Evolutionary conservation across 2,113 vertebrate genomes (phyloP).

Genomic region (Laticauda colubrina): DNA sequence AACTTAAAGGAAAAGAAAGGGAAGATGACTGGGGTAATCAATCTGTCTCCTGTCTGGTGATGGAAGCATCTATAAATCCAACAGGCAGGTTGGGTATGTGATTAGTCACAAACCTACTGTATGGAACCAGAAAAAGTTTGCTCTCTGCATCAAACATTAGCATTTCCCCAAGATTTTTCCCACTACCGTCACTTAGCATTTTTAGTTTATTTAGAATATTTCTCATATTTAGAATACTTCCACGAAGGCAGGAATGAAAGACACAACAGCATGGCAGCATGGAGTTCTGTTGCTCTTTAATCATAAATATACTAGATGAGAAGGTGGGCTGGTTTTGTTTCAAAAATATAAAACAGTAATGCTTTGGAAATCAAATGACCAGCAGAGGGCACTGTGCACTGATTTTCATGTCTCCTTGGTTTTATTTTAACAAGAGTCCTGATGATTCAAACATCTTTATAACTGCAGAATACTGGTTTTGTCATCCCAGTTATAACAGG

Average conservation of each 20-base stretch:
- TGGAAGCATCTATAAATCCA: neutral
- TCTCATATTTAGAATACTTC: too few species aligned
- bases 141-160: neutral
- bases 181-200: neutral
- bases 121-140: neutral
- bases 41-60: neutral
- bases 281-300: neutral
- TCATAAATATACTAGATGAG: neutral
- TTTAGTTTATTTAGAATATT: neutral
- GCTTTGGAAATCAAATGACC: accelerated
- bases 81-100: too few species aligned
- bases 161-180: neutral
- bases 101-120: neutral
- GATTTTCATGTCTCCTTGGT: neutral
- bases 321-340: neutral
- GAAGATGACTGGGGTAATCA: neutral
- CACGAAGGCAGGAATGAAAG: neutral
- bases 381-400: slow-evolving; percentile 67
- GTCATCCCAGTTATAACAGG: accelerated
- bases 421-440: accelerated
- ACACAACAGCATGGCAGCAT: neutral
- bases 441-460: neutral
- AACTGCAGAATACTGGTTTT: accelerated
- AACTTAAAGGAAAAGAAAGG: neutral
- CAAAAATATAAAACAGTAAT: accelerated